Evolutionary conservation across 2,113 vertebrate species (phyloP), one percentile per base, ranked within the genome.

Genomic region (Ophiodon elongatus): DNA sequence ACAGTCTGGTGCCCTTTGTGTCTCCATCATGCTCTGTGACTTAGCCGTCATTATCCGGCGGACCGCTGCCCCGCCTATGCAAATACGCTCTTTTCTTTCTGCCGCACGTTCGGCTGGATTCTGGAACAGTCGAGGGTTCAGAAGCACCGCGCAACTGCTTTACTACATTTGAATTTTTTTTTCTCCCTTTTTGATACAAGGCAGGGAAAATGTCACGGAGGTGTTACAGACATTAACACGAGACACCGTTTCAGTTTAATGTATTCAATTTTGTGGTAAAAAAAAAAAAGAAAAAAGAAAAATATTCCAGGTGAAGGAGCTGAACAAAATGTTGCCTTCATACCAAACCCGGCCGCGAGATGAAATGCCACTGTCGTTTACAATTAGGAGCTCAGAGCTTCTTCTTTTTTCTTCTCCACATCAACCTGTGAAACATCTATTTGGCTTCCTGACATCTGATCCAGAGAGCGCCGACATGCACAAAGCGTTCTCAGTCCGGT

Each of bases 391-490:
- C 43, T 52, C 0, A 3, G 39, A 43, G 79, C 31, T 14, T 76
- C 47, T 56, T 57, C 6, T 6, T 14, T 6, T 43, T n/a, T 0
- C 37, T 19, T 0, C 1, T 8, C 7, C 63, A 62, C 72, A 59
- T 64, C 67, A 60, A 82, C 74, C 84, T 87, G 82, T 39, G 68
- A 88, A 89, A 72, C 72, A 43, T 82, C 81, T 66, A 56, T 86
- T 89, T 91, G 82, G 69, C 85, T 86, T 86, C 71, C 62, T 86
- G 89, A 91, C 88, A 87, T 67, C 43, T 89, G 87, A 93, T 80
- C 60, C 78, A 9, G 43, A 72, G 67, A 82, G 67, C 33, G 75
- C 21, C 79, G 80, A 86, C 88, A 79, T 68, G 69, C 71, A 71
- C 84, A 76, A 86, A 83, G 76, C 83, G 45, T 68, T 41, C 79